phyloP scores from a whole-genome alignment of 2,888 invertebrate species.

The Eristalis tenax region DNA sequence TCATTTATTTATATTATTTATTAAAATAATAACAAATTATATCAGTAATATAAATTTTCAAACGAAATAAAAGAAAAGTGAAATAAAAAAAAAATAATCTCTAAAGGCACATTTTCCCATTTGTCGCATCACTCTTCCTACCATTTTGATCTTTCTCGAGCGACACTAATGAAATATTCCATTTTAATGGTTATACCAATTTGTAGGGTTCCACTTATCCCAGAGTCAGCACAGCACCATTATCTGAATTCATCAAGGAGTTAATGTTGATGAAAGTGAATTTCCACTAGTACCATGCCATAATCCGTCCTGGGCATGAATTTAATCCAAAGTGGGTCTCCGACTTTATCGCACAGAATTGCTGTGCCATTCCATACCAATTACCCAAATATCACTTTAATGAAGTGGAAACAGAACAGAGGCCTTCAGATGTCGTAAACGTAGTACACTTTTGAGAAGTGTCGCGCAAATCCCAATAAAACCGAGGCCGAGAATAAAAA shows the following conservation, averaged over 20 bases:
- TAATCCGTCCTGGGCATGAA: conserved; percentile 32
- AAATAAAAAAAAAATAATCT: neutral
- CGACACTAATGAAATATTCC: conserved; percentile 51
- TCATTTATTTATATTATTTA: too few relatives aligned
- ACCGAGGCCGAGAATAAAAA: conserved; percentile 37
- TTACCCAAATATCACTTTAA: conserved; percentile 60
- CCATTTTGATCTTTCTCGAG: conserved; percentile 4
- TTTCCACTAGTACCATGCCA: conserved; percentile 29
- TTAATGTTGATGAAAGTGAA: conserved; percentile 61
- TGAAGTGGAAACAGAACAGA: conserved; percentile 43
- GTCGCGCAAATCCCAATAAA: conserved; percentile 44
- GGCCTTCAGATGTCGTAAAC: conserved; percentile 8
- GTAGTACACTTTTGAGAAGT: conserved; percentile 21
- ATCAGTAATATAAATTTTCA: too few relatives aligned
- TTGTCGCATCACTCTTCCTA: neutral
- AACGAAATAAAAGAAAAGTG: too few relatives aligned
- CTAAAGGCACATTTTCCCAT: neutral
- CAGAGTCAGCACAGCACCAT: conserved; percentile 28
- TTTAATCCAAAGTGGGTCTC: conserved; percentile 41
- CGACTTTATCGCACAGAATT: conserved; percentile 17
- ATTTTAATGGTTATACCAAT: conserved; percentile 57
- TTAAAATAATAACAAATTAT: too few relatives aligned
- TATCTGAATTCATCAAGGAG: conserved; percentile 62
- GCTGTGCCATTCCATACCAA: conserved; percentile 40
- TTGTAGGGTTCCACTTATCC: conserved; percentile 39